phyloP scores from a whole-genome alignment of 2,113 vertebrate genomes.

The Phodopus roborovskii region DNA sequence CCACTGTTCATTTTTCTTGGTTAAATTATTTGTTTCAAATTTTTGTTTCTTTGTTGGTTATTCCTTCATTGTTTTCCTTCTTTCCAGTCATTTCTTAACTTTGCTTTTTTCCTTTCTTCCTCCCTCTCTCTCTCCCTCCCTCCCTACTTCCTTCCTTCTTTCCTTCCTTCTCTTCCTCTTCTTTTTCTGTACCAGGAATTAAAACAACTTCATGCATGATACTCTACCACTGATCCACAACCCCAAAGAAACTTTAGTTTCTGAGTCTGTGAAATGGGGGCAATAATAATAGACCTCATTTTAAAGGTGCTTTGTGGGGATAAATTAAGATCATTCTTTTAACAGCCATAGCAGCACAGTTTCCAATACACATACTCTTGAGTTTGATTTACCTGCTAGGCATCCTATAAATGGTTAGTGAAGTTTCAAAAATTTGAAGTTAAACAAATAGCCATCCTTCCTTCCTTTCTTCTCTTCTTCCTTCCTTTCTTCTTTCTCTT shows the following conservation, averaged over 20 bases:
- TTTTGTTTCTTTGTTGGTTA: conserved; percentile 16
- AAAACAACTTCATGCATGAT: neutral
- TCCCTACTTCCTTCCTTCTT: neutral
- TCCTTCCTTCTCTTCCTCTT: neutral
- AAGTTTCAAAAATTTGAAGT: conserved; percentile 29
- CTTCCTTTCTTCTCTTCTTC: too few relatives aligned
- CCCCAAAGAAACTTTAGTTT: neutral
- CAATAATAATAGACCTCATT: neutral
- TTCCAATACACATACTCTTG: neutral
- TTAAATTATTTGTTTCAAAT: neutral
- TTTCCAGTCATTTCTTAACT: too few relatives aligned
- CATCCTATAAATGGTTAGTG: neutral
- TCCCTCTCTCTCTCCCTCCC: rapidly evolving
- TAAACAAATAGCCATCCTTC: neutral
- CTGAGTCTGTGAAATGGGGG: neutral
- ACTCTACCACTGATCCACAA: neutral
- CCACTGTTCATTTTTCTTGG: conserved; percentile 8
- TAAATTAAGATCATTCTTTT: neutral
- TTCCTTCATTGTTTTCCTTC: too few relatives aligned
- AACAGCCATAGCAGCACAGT: neutral
- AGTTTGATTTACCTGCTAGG: neutral
- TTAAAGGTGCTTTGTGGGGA: neutral
- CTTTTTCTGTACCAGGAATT: neutral
- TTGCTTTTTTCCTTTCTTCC: too few relatives aligned
- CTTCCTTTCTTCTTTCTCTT: too few relatives aligned